phyloP scores from a whole-genome alignment of 2,113 vertebrate genomes.

The Piprites chloris region DNA sequence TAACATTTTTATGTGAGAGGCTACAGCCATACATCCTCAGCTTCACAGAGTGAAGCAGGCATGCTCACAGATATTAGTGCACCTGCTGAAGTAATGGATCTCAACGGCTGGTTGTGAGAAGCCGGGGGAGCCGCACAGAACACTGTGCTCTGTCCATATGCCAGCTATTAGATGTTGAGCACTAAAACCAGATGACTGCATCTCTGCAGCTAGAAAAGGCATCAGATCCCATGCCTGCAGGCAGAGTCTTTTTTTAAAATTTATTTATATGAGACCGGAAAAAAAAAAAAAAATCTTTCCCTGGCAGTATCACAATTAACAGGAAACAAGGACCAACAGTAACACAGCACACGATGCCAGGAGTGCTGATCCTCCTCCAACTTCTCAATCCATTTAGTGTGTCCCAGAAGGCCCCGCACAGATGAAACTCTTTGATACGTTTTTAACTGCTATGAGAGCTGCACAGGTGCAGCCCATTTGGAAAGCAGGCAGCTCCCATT shows the following conservation, averaged over 20 bases:
- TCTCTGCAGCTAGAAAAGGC: background rate
- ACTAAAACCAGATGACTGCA: conserved; percentile 31
- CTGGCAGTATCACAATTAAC: conserved; percentile 3
- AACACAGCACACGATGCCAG: background rate
- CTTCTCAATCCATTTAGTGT: background rate
- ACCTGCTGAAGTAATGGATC: conserved; percentile 14
- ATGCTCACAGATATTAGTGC: background rate
- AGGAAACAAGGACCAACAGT: conserved; percentile 23
- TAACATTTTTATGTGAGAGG: background rate
- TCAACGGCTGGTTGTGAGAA: background rate
- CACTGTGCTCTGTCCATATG: background rate
- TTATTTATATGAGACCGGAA: background rate
- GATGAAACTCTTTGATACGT: conserved; percentile 21
- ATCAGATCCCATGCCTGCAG: conserved; percentile 18
- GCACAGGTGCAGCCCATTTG: conserved; percentile 57
- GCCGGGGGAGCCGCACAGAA: background rate
- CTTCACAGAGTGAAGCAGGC: background rate
- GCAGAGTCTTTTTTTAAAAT: background rate
- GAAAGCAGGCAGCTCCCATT: conserved; percentile 17
- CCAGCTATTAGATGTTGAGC: conserved; percentile 16
- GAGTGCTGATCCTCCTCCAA: conserved; percentile 23
- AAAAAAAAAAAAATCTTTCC: background rate
- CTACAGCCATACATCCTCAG: background rate
- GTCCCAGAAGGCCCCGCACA: background rate
- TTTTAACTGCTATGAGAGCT: background rate